Base-by-base conservation (phyloP, 2,888 invertebrate genomes). In the Apotomis capreana region DNA sequence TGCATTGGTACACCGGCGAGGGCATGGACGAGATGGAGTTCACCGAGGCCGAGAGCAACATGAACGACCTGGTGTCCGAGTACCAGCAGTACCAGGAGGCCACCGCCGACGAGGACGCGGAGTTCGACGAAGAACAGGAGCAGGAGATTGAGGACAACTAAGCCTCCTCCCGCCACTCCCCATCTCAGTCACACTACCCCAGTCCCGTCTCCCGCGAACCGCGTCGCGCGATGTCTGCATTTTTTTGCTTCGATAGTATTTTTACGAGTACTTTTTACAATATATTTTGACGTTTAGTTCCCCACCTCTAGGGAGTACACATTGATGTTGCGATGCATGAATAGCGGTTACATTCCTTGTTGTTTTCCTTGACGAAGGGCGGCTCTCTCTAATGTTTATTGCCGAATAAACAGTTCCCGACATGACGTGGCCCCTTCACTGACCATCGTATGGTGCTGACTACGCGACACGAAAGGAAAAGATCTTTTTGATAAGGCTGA, bases 21-120 rank as follows among this genome's bases (percentile, higher is more conserved):
- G 98, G 98, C 81, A 98, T 98, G 98, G 98, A 98, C 90, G 98
- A 98, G 92, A 97, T 98, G 98, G 98, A 98, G 93, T 98, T 98
- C 95, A 98, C 98, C 5, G 98, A 98, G 89, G 98, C 96, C 0
- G 96, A 97, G 94, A 97, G 97, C 87, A 99, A 99, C 95, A 98
- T 99, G 98, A 98, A 97, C 91, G 97, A 97, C 86, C 89, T 97
- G 88, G 97, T 97, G n/a, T 97, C 97, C 0, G 98, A 98, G 88
- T 98, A 98, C 92, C 98, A 98, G 89, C 98, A 98, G 87, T 98
- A 98, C 94, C 98, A 98, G 92, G 98, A 96, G 89, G 97, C 97
- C 75, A 97, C 96, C 78, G 96, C 96, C 79, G 96, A 97, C 83
- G 96, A 97, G 86, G 96, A 96, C 85, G 96, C 96, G 0, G 96